Evolutionary conservation across 2,797 vertebrate genomes (phyloP).

Genomic region (Syngnathus acus): DNA sequence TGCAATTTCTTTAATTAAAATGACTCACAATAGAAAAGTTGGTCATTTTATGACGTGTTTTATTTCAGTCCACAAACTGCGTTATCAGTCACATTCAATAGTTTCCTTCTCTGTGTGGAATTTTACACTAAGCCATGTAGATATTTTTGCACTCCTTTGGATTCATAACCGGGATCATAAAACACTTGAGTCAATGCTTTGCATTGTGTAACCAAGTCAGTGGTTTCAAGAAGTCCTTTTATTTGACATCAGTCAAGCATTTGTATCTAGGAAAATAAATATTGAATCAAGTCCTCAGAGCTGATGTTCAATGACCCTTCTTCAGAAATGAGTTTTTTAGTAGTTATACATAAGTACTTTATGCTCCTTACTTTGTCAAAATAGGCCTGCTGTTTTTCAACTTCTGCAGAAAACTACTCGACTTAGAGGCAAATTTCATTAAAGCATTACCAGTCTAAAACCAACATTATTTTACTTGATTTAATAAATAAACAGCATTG

Average conservation of each 20-base stretch:
- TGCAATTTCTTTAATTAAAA: not conserved
- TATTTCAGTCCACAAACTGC: not conserved
- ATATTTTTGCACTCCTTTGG: not conserved
- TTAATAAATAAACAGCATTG: too few relatives aligned
- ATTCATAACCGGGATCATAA: not conserved
- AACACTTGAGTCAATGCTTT: not conserved
- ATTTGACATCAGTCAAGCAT: not conserved
- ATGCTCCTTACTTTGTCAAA: too few relatives aligned
- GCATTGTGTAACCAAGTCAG: not conserved
- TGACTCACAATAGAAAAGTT: not conserved
- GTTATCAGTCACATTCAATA: not conserved
- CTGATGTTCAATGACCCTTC: not conserved
- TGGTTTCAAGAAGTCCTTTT: not conserved
- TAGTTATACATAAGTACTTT: too few relatives aligned
- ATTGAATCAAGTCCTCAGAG: not conserved
- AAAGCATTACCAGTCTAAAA: too few relatives aligned
- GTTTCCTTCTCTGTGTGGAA: not conserved
- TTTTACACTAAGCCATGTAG: not conserved
- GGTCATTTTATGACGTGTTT: not conserved
- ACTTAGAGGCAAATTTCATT: too few relatives aligned
- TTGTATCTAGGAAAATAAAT: not conserved
- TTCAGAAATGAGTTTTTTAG: too few relatives aligned
- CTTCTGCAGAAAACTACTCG: too few relatives aligned
- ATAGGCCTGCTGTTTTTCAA: too few relatives aligned
- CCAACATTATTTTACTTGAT: too few relatives aligned